Conservation (phyloP, 2,888 invertebrate genomes). For the Oscheius sp. region DNA sequence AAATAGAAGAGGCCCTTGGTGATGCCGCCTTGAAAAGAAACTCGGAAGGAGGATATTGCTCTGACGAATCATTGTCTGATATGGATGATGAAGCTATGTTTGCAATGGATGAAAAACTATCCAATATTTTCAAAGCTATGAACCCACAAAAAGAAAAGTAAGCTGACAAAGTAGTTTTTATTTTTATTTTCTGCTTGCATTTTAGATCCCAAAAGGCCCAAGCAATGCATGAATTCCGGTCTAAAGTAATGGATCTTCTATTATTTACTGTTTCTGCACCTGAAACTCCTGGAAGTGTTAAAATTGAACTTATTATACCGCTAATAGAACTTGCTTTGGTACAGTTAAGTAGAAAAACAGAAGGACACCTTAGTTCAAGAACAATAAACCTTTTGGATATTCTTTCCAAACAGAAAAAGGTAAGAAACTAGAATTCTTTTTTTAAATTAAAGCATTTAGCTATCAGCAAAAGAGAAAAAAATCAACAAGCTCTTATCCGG, state of each 20-base stretch:
- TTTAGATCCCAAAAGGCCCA: constrained; percentile 10
- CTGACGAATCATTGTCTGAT: constrained; percentile 32
- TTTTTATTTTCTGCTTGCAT: not conserved
- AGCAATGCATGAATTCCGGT: constrained; percentile 29
- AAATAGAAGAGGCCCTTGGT: constrained; percentile 50
- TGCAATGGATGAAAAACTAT: constrained; percentile 52
- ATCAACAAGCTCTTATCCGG: not conserved
- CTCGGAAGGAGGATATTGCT: constrained; percentile 15
- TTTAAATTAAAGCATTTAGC: constrained; percentile 2
- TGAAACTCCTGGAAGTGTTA: constrained; percentile 38
- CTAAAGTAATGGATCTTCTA: constrained; percentile 50
- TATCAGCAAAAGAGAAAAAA: constrained; percentile 11
- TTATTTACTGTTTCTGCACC: constrained; percentile 50
- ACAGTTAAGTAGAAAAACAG: constrained; percentile 39
- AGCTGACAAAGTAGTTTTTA: not conserved
- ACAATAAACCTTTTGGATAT: constrained; percentile 35
- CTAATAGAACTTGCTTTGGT: constrained; percentile 40
- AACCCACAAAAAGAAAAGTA: constrained; percentile 27
- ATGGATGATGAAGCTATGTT: constrained; percentile 55
- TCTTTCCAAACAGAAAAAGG: constrained; percentile 38
- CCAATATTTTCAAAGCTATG: constrained; percentile 49
- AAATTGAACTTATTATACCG: constrained; percentile 50
- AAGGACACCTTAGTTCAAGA: constrained; percentile 29
- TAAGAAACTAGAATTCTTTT: not conserved
- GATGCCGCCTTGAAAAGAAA: constrained; percentile 44